Percentiles rank a stretch among this genome's conserved stretches.
phyloP scores from a whole-genome alignment of 2,797 vertebrate species.

The Eutrigla gurnardus region DNA sequence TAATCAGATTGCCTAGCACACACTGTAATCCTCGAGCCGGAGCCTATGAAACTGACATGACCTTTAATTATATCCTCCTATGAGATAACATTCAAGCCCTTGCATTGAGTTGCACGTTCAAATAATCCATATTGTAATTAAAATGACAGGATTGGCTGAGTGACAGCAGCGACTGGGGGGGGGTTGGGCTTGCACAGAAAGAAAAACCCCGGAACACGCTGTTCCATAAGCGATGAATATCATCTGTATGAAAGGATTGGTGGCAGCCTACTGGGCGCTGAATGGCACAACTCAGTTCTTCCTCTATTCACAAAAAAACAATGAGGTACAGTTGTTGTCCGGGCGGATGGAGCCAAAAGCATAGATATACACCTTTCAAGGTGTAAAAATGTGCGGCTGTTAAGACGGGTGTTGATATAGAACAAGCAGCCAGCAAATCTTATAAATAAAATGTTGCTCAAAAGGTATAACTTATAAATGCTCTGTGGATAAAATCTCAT shows the following conservation, averaged over 20 bases:
- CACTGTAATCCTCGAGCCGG: neutral
- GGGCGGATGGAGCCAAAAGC: too few species aligned
- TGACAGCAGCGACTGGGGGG: neutral
- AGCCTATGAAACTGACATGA: conserved; percentile 10
- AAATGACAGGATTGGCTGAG: conserved; percentile 23
- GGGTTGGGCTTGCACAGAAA: neutral
- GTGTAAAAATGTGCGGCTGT: conserved; percentile 22
- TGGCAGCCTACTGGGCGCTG: neutral
- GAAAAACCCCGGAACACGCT: neutral
- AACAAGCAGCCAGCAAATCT: conserved; percentile 21
- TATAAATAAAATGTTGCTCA: neutral
- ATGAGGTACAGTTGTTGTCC: too few species aligned
- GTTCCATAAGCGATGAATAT: conserved; percentile 11
- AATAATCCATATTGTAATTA: conserved; percentile 50
- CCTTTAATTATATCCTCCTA: conserved; percentile 15
- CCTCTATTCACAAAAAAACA: too few species aligned
- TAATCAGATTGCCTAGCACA: neutral
- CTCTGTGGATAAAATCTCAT: neutral
- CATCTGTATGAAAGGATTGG: neutral
- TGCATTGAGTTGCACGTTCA: conserved; percentile 19
- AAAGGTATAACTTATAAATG: neutral
- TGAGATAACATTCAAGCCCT: conserved; percentile 20
- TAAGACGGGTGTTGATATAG: conserved; percentile 9
- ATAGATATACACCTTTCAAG: conserved; percentile 23
- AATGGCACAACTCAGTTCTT: too few species aligned